phyloP scores from a whole-genome alignment of 2,113 vertebrate species.

The Neotoma lepida region DNA sequence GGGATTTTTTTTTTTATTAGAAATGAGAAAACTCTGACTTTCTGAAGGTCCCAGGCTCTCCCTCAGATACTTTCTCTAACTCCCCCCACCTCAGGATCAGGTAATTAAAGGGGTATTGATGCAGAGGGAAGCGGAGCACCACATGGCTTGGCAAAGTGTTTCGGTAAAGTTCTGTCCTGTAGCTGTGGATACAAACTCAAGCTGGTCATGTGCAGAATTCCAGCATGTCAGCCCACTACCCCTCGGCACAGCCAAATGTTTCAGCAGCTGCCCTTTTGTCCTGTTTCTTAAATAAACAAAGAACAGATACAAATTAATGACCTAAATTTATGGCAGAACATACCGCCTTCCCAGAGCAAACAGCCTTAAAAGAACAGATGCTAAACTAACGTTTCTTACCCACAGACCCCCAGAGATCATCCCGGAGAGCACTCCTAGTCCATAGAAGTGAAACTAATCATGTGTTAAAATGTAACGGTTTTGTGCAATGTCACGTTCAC shows the following conservation, averaged over 20 bases:
- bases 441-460: constrained; percentile 80
- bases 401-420: constrained; percentile 82
- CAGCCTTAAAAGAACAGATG: constrained; percentile 95
- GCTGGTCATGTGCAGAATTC: constrained; percentile 91
- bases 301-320: constrained; percentile 99
- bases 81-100: constrained; percentile 57
- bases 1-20: background rate
- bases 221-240: constrained; percentile 94
- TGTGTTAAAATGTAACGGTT: constrained; percentile 75
- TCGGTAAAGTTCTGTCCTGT: constrained; percentile 90
- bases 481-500: constrained; percentile 23
- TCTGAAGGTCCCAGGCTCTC: constrained; percentile 44
- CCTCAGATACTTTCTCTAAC: constrained; percentile 68
- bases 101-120: constrained; percentile 81
- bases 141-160: constrained; percentile 90
- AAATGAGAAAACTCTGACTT: constrained; percentile 29
- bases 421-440: constrained; percentile 74
- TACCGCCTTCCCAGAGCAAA: constrained; percentile 89
- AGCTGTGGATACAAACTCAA: constrained; percentile 94
- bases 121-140: constrained; percentile 66
- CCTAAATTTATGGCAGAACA: constrained; percentile 98
- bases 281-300: constrained; percentile 99
- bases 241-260: constrained; percentile 99
- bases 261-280: constrained; percentile 99
- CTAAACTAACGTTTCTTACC: constrained; percentile 88